Base-by-base conservation (phyloP, 2,888 invertebrate genomes). In the Nycteola revayana region DNA sequence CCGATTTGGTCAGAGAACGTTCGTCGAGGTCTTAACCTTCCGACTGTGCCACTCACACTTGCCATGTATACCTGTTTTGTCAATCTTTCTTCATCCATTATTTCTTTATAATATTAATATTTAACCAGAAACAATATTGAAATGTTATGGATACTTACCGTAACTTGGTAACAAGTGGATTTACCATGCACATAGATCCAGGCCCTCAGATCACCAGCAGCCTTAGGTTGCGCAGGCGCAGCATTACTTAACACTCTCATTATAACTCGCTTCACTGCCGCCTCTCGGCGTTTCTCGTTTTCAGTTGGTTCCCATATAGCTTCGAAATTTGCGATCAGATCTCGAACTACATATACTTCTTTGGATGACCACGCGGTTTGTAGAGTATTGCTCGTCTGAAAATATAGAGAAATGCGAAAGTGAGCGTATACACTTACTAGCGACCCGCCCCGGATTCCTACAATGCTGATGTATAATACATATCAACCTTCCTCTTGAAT, bases 281-380 rank as follows among this genome's bases (percentile, higher is more conserved):
- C 92, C 68, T 96, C 96, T 33, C 93, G 91, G 33, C 93, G 91
- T 30, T 92, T 75, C 82, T 96, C 96, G 1, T 90, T 91, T 0
- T 91, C 90, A n/a, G 94, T 93, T 26, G 95, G 91, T 56, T 94
- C 93, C 86, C 96, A 97, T n/a, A 97, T 90, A 42, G 91, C 88
- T 44, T 94, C 93, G 69, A 93, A 95, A 37, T 94, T 85, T 7
- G 87, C 82, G 35, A 97, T 95, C 41, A 97, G 81, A 66, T 97
- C 96, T 0, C 91, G 90, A 1, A 96, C 90, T 0, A 96, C 95
- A 60, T 91, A 91, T 17, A 94, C 92, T 65, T 95, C 94, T 42
- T 91, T 90, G 9, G 92, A 87, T 2, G 93, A 91, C 91, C 91
- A 92, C 3, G 89, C 88, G 1, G 84, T 88, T 52, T 89, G 89